Evolutionary conservation across 2,113 vertebrate genomes (phyloP).

Genomic region (Gobio gobio): DNA sequence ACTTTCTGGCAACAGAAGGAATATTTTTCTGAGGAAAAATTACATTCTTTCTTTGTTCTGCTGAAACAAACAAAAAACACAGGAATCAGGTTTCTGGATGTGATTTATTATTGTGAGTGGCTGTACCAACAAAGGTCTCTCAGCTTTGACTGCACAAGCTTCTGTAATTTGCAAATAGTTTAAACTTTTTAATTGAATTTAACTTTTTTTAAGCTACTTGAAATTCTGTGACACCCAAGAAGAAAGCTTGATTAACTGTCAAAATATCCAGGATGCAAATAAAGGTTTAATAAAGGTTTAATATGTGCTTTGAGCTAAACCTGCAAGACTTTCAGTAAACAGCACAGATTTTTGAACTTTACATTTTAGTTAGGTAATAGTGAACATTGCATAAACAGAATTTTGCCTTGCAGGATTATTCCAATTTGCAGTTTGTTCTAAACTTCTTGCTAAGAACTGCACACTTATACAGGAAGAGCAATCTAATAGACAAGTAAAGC

Average conservation of each 20-base stretch:
- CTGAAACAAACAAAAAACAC: conserved; percentile 30
- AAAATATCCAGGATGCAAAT: background rate
- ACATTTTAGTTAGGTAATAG: background rate
- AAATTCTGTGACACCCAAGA: background rate
- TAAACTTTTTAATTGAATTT: background rate
- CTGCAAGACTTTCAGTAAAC: background rate
- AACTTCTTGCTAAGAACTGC: no score
- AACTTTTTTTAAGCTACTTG: background rate
- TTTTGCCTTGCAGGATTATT: background rate
- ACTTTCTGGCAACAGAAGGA: conserved; percentile 31
- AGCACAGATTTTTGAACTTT: background rate
- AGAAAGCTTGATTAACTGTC: background rate
- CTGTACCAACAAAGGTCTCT: background rate
- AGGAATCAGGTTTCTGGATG: background rate
- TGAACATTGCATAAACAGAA: background rate
- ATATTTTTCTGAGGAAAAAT: conserved; percentile 22
- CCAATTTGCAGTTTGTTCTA: no score
- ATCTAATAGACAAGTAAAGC: no score
- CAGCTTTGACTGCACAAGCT: background rate
- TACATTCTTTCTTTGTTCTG: conserved; percentile 29
- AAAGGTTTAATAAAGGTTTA: background rate
- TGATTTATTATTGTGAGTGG: conserved; percentile 2
- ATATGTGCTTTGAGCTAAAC: background rate
- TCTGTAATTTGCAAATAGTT: background rate
- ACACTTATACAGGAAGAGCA: no score